phyloP scores from a whole-genome alignment of 2,888 invertebrate genomes.

The Eueremaeus valkanovi region DNA sequence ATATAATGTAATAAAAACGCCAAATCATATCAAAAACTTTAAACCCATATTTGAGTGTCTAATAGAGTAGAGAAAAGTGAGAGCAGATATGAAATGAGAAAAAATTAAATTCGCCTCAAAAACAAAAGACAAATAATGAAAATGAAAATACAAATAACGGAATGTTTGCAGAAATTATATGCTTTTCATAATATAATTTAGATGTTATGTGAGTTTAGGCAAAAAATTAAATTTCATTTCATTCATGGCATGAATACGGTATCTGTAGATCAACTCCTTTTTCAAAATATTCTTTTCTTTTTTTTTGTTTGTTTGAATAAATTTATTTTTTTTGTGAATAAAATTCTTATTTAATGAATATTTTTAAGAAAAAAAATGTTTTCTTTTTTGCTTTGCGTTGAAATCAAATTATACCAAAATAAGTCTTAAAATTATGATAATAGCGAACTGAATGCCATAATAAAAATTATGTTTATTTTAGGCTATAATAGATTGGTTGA shows the following conservation, averaged over 20 bases:
- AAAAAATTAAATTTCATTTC: too few relatives aligned
- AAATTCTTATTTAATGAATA: too few relatives aligned
- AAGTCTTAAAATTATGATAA: not conserved
- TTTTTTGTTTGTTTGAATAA: not conserved
- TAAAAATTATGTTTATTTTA: not conserved
- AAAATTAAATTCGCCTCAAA: not conserved
- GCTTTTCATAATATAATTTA: not conserved
- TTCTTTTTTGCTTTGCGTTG: not conserved
- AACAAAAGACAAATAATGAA: not conserved
- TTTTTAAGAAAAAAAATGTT: too few relatives aligned
- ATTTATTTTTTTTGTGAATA: too few relatives aligned
- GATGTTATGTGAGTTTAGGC: too few relatives aligned
- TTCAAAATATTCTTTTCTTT: not conserved
- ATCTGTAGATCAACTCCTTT: too few relatives aligned
- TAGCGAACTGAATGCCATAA: not conserved
- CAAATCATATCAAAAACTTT: slow-evolving; percentile 2
- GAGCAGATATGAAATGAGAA: not conserved
- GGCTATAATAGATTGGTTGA: not conserved
- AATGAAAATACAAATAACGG: slow-evolving; percentile 8
- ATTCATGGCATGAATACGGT: too few relatives aligned
- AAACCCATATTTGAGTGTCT: not conserved
- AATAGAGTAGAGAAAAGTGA: not conserved
- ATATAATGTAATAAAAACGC: slow-evolving; percentile 13
- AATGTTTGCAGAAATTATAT: slow-evolving; percentile 13
- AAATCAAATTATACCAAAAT: not conserved